Evolutionary conservation across 2,113 vertebrate genomes (phyloP), one percentile per base, ranked within the genome.

Genomic region (Saguinus imperator): DNA sequence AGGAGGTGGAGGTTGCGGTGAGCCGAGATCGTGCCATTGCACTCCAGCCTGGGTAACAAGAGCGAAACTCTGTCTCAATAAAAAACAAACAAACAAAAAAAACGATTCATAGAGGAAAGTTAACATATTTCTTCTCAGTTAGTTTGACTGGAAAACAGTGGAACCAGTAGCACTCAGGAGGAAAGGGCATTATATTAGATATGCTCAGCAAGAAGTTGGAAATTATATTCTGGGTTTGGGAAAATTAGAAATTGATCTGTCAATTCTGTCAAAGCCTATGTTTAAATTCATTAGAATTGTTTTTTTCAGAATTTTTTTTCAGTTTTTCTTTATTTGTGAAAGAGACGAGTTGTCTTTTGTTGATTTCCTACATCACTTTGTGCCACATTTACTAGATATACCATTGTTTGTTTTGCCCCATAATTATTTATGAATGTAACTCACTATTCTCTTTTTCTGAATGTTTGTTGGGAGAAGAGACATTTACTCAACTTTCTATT

Each of bases 401-500:
- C 13, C 7, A 66, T 23, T 35, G 27, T 89, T 79, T 73, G 13
- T 72, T 77, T 91, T 93, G 55, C 58, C 17, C 8, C 29, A 68
- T 66, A 80, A 52, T 77, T 92, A 57, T 68, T 89, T 84, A 18
- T 72, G 35, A 66, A 79, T 79, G 87, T 91, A 83, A 57, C 35
- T 66, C 32, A 89, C 20, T 10, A 8, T 79, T 92, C 11, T 87
- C n/a, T 70, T 75, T 81, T 17, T 82, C 18, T 92, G 52, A 92
- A 50, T 91, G 18, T 83, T 92, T 35, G 35, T 92, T 92, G 21
- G 29, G 64, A 40, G 8, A 83, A 70, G 45, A 76, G 89, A 73
- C 16, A 61, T 88, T 93, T 93, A 83, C 23, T 92, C 37, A 94
- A 50, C 37, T 92, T 86, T 80, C 11, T 58, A 6, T 79, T 93